Percentiles rank a stretch among this genome's conserved stretches.
Evolutionary conservation across 2,113 vertebrate species (phyloP).

Genomic region (Carassius carassius): DNA sequence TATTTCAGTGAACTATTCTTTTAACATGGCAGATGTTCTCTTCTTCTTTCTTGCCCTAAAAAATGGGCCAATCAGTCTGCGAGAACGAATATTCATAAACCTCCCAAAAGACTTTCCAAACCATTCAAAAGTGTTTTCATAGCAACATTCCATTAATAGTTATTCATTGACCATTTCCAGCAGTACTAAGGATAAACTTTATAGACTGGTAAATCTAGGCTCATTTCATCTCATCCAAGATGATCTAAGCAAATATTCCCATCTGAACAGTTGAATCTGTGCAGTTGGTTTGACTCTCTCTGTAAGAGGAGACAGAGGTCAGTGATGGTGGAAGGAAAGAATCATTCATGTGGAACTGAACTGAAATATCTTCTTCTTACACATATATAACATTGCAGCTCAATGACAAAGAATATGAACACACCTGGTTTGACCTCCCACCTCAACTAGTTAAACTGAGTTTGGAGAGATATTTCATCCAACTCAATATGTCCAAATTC

Average conservation of each 20-base stretch:
- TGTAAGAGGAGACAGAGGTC: not conserved
- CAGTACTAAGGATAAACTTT: not conserved
- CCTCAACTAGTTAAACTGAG: not conserved
- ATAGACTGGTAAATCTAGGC: not conserved
- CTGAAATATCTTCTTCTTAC: conserved; percentile 1
- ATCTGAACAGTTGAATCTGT: not conserved
- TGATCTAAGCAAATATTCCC: not conserved
- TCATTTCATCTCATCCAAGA: not conserved
- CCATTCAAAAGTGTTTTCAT: not conserved
- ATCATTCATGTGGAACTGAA: conserved; percentile 6
- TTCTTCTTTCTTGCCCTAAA: not conserved
- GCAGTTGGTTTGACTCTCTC: not conserved
- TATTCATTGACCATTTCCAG: not conserved
- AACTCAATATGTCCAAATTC: not conserved
- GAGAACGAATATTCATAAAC: too few relatives aligned
- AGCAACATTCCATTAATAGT: not conserved
- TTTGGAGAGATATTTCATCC: conserved; percentile 16
- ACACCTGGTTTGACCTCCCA: not conserved
- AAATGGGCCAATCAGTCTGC: not conserved
- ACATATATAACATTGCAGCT: not conserved
- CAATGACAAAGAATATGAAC: not conserved
- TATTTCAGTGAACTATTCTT: not conserved
- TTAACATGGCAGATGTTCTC: not conserved
- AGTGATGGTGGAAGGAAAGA: not conserved
- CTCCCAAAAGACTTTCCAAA: not conserved